Base-by-base conservation (phyloP, 2,888 invertebrate genomes). In the Rhamphomyia laevipes region DNA sequence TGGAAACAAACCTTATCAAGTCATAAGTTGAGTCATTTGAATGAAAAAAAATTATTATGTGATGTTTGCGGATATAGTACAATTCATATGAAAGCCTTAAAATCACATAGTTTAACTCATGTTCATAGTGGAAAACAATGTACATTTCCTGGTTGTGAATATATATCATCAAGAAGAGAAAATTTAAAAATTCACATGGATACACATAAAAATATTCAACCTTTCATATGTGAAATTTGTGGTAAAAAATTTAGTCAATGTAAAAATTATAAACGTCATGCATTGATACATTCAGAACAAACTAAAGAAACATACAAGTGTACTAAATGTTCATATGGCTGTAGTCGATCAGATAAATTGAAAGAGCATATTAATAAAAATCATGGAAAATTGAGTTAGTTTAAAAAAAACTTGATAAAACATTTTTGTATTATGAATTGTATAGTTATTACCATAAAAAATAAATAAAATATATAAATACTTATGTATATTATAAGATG, bases 31-130 rank as follows among this genome's bases (percentile, higher is more conserved):
- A 61, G 68, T 33, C 70, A 77, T 57, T 73, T 72, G 46, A 64
- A 68, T 3, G 67, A 70, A 41, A 76, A 75, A 53, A 72, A 73
- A 49, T 74, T 75, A 63, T 63, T 77, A 5, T 77, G 77, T 59
- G 76, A 76, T 58, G 70, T 75, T 23, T 77, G 77, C 55, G 77
- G 77, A 1, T 77, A 74, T 54, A 73, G 75, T 38, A 76, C 77
- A 1, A 74, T 74, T 0, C 75, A 77, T 52, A 73, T 74, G 60
- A 73, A 73, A 55, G 73, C 75, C 11, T 63, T 77, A 6, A 74
- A 74, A 53, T 73, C 75, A 0, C 77, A 77, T 54, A 69, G 71
- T 47, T 60, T 74, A 0, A 64, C 71, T 16, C 77, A 77, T 54
- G 73, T 74, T 0, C 76, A 75, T 0, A 69, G 73, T 40, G 66